Base-by-base conservation (phyloP, 2,797 vertebrate species). In the Gadopsis marmoratus region DNA sequence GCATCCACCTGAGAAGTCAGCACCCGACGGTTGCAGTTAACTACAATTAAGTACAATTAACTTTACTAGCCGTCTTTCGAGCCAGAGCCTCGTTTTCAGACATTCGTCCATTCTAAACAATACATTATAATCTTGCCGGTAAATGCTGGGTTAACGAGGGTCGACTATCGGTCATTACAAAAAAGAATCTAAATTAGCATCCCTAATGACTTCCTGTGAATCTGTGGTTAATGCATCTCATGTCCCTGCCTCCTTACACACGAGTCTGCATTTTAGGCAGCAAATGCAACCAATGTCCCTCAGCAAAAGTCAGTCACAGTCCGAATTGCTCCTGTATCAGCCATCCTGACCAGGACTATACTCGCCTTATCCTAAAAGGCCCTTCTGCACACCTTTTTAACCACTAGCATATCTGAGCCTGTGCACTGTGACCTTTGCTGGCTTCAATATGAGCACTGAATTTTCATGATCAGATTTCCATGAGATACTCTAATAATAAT, bases 361-460 rank as follows among this genome's bases (percentile, higher is more conserved):
- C 81, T 72, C 65, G 16, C 55, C 78, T 88, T 85, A 87, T 85
- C 79, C 74, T 78, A 60, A 88, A 45, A 33, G 70, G 58, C 47
- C 78, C 45, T 39, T 76, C 79, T 67, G 83, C 76, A 70, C 76
- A 75, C 63, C 80, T 81, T 89, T 81, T 76, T 67, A 71, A 70
- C 86, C 71, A 45, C 68, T 12, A 33, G 73, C 84, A 88, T 90
- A 89, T 84, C 83, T 55, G 48, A 45, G 53, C 59, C 31, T 9
- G 21, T 33, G 61, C 80, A 47, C 60, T 29, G 63, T 80, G 85
- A 87, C 85, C 86, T 81, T 55, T 33, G 2, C 64, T 74, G 81
- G 88, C 90, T 89, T 62, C 82, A 53, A 75, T 83, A 72, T 70
- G 86, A 78, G 81, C 75, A 26, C 45, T 51, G 68, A 82, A 87